A percentile compares a stretch with the other conserved stretches of the same genome.
Evolutionary conservation across 2,797 vertebrate genomes (phyloP).

Genomic region (Vipera latastei): DNA sequence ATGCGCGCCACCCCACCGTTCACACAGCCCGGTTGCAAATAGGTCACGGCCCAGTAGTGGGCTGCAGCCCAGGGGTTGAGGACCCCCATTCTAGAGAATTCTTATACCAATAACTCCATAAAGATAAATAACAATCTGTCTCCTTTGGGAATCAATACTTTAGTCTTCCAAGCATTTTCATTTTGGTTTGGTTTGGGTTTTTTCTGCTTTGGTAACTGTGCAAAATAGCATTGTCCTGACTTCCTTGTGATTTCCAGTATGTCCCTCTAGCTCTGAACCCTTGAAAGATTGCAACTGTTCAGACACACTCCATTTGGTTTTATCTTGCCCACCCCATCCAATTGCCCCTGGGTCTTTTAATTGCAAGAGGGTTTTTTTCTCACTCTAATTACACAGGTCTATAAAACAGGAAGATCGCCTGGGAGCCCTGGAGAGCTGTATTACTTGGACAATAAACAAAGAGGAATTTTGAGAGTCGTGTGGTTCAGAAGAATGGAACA

Average conservation of each 20-base stretch:
- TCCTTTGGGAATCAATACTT: background rate
- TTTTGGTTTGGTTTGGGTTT: too few relatives aligned
- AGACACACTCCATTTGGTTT: background rate
- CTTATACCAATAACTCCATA: background rate
- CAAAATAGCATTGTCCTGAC: background rate
- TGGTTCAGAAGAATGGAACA: background rate
- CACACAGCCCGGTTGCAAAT: background rate
- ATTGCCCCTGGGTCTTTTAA: background rate
- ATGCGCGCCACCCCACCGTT: background rate
- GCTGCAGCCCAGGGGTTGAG: background rate
- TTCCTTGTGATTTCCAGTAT: background rate
- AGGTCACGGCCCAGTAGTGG: background rate
- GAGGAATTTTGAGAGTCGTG: background rate
- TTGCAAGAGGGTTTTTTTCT: background rate
- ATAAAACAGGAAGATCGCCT: background rate
- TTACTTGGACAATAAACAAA: background rate
- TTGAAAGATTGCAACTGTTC: background rate
- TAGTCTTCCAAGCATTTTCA: background rate
- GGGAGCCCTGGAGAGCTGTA: background rate
- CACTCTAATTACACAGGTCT: too few relatives aligned
- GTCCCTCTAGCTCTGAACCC: background rate
- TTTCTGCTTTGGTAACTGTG: background rate
- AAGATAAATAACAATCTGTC: background rate
- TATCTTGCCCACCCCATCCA: background rate
- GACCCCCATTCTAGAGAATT: background rate